Percentiles rank a stretch among this genome's conserved stretches.
Conservation (phyloP, 2,113 vertebrate species). For the Hydrolagus affinis region DNA sequence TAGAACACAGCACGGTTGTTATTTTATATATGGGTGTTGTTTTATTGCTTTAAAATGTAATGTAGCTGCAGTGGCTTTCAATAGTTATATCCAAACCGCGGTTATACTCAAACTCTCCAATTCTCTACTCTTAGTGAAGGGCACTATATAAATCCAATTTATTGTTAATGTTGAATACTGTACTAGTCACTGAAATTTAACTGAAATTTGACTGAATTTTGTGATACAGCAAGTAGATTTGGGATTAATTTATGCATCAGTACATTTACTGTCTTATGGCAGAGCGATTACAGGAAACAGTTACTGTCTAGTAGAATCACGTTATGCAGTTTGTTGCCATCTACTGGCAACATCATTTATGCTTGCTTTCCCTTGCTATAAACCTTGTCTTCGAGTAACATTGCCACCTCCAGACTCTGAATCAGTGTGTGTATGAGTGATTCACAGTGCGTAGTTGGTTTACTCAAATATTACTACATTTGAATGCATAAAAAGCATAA, state of each 20-base stretch:
- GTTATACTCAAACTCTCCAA: too few species aligned
- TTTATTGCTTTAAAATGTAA: background rate
- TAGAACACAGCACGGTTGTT: background rate
- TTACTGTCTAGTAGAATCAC: background rate
- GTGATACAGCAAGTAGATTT: background rate
- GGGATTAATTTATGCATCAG: background rate
- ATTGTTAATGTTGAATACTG: too few species aligned
- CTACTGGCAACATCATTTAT: constrained; percentile 11
- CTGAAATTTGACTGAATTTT: background rate
- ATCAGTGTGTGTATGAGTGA: background rate
- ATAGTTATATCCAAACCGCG: background rate
- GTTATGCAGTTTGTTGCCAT: constrained; percentile 1
- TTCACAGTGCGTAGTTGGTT: background rate
- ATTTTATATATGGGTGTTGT: background rate
- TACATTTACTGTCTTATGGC: background rate
- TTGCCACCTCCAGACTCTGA: background rate
- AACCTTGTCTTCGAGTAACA: too few species aligned
- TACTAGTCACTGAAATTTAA: too few species aligned
- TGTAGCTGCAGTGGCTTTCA: background rate
- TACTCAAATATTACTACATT: too few species aligned
- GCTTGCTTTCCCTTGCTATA: background rate
- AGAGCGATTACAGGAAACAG: background rate
- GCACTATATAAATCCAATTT: too few species aligned
- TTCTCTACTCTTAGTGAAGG: too few species aligned
- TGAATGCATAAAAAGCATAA: too few species aligned